Evolutionary conservation across 2,113 vertebrate species (phyloP), one percentile per base, ranked within the genome.

Genomic region (Python bivittatus): DNA sequence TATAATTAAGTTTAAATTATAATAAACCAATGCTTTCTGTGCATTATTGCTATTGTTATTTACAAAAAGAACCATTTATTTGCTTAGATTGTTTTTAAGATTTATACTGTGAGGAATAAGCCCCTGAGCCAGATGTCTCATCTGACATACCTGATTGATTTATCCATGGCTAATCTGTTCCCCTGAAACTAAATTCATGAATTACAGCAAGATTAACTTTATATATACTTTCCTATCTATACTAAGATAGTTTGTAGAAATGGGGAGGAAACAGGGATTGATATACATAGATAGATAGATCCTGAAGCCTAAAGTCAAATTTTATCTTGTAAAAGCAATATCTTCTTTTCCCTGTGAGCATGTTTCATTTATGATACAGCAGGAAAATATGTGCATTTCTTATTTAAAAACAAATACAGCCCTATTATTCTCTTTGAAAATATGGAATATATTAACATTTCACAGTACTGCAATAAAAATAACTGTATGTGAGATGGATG

Each of bases 371-470:
- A 89, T 91, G 57, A 95, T 93, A 84, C 56, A 91, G 23, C 79
- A 58, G 79, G 20, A 94, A 92, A 94, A 92, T 92, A 95, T 96
- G 84, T 68, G 83, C 93, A 94, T 20, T 56, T 95, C 64, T 95
- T 94, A 94, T 94, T 93, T 94, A 95, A 93, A 96, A 95, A 95
- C 91, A 91, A 85, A 48, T 88, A 92, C 92, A 91, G 90, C 72
- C 15, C 11, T 56, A 53, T 84, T 58, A 94, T 94, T 33, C 88
- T 88, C 83, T 90, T 25, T 57, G 20, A 38, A 38, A 88, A n/a
- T 92, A 94, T 89, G 92, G 94, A 0, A 93, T 93, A 88, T 91
- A 93, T 91, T 93, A 88, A 72, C 84, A 86, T 92, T 86, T 92
- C 57, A 92, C 72, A 84, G 91, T 13, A 38, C 17, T 53, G 72